phyloP scores from a whole-genome alignment of 2,888 invertebrate genomes.

The Drosophila leonis region DNA sequence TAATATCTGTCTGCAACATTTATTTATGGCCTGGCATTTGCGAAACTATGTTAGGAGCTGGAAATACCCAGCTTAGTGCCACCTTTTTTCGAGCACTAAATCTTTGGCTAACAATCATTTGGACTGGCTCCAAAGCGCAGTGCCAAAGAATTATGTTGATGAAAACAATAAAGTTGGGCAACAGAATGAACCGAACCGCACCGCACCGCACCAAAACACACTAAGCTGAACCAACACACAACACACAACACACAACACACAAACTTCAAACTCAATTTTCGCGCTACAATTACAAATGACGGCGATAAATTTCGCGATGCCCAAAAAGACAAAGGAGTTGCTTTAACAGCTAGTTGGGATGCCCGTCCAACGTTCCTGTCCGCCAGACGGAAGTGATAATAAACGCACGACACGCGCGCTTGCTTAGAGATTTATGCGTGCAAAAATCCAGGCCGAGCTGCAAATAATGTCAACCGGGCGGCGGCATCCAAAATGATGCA shows the following conservation, averaged over 20 bases:
- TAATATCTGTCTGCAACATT: constrained; percentile 50
- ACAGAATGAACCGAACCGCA: constrained; percentile 24
- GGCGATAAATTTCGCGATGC: constrained; percentile 78
- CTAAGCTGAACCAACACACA: constrained; percentile 9
- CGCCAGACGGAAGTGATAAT: constrained; percentile 74
- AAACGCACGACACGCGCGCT: constrained; percentile 80
- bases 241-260: background rate
- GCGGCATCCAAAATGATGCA: constrained; percentile 74
- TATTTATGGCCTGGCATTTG: constrained; percentile 59
- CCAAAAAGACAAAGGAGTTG: constrained; percentile 69
- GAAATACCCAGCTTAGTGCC: constrained; percentile 70
- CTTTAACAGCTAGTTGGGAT: constrained; percentile 35
- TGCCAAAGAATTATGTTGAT: constrained; percentile 77
- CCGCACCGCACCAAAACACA: constrained; percentile 14
- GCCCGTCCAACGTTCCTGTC: constrained; percentile 10
- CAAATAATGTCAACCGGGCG: constrained; percentile 72
- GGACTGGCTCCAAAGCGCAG: constrained; percentile 70
- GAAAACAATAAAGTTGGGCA: constrained; percentile 72
- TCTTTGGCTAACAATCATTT: constrained; percentile 75
- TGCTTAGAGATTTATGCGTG: constrained; percentile 79
- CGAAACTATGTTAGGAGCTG: constrained; percentile 59
- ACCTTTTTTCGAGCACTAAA: constrained; percentile 66
- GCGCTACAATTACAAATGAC: constrained; percentile 83
- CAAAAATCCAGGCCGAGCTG: constrained; percentile 65
- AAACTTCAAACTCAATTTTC: constrained; percentile 80